Conservation (phyloP, 2,797 vertebrate species). For the Craterocephalus amniculus region DNA sequence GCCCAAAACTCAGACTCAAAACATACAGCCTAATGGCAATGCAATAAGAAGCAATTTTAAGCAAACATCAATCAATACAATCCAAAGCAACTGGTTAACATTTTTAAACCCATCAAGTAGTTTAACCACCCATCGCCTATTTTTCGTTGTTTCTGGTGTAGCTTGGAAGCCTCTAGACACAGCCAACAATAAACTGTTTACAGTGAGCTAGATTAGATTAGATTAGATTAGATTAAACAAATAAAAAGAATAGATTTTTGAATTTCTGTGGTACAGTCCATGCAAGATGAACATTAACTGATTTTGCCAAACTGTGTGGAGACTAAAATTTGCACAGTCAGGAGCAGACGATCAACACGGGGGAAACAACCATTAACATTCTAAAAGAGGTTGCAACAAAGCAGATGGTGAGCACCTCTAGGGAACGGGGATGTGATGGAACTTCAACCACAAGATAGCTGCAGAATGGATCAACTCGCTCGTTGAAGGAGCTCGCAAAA, state of each 20-base stretch:
- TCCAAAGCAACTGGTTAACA: too few species aligned
- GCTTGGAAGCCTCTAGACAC: too few species aligned
- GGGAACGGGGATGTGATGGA: slow-evolving; percentile 31
- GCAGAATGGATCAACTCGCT: slow-evolving; percentile 38
- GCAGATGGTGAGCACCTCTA: slow-evolving; percentile 68
- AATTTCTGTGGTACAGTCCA: slow-evolving; percentile 1
- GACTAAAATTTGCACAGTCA: slow-evolving; percentile 39
- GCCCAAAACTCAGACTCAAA: too few species aligned
- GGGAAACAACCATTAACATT: slow-evolving; percentile 59
- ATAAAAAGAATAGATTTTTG: not conserved
- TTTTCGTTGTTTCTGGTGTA: too few species aligned
- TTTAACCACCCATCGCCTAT: too few species aligned
- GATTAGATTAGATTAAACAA: too few species aligned
- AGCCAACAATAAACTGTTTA: too few species aligned
- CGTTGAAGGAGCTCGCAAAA: slow-evolving; percentile 46
- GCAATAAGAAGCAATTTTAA: too few species aligned
- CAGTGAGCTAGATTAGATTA: too few species aligned
- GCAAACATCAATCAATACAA: too few species aligned
- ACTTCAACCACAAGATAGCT: slow-evolving; percentile 55
- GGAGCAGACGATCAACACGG: slow-evolving; percentile 43
- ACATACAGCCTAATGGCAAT: too few species aligned
- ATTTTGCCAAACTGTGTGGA: slow-evolving; percentile 28
- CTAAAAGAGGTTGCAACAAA: slow-evolving; percentile 58
- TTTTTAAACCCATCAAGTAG: too few species aligned
- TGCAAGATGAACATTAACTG: not conserved